phyloP scores from a whole-genome alignment of 2,888 invertebrate genomes.

The Chymomyza procnemis region DNA sequence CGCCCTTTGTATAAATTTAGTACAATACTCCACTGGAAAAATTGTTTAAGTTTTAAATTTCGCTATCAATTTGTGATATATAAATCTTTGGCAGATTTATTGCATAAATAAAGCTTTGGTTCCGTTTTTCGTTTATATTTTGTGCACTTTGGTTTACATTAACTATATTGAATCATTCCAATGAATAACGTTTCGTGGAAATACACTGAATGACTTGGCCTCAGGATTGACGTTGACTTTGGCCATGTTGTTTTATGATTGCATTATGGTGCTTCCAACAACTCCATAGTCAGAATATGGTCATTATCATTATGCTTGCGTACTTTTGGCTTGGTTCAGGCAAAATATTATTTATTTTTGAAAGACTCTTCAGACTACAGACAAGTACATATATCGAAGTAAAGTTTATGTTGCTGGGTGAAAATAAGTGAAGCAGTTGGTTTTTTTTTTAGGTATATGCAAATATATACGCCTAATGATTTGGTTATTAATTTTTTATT shows the following conservation, averaged over 20 bases:
- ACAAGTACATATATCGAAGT: constrained; percentile 24
- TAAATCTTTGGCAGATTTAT: too few species aligned
- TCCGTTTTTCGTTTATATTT: constrained; percentile 51
- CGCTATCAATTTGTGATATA: too few species aligned
- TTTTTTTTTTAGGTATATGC: too few species aligned
- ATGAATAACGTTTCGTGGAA: constrained; percentile 57
- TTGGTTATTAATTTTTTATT: too few species aligned
- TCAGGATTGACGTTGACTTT: background rate
- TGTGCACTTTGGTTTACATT: constrained; percentile 62
- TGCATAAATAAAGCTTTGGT: background rate
- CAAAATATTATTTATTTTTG: constrained; percentile 49
- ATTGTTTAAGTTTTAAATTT: too few species aligned
- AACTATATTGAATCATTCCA: constrained; percentile 57
- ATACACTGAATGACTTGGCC: constrained; percentile 14
- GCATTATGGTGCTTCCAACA: constrained; percentile 58
- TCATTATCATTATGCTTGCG: constrained; percentile 10
- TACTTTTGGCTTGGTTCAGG: constrained; percentile 20
- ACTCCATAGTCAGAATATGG: constrained; percentile 59
- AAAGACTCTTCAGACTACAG: constrained; percentile 15
- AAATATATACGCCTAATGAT: too few species aligned
- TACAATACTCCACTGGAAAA: too few species aligned
- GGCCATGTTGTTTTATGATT: constrained; percentile 18
- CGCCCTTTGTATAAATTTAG: too few species aligned
- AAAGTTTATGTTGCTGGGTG: background rate
- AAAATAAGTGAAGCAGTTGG: too few species aligned